Conservation (phyloP, 1,140 invertebrate genomes). For the Drosophila sp. region DNA sequence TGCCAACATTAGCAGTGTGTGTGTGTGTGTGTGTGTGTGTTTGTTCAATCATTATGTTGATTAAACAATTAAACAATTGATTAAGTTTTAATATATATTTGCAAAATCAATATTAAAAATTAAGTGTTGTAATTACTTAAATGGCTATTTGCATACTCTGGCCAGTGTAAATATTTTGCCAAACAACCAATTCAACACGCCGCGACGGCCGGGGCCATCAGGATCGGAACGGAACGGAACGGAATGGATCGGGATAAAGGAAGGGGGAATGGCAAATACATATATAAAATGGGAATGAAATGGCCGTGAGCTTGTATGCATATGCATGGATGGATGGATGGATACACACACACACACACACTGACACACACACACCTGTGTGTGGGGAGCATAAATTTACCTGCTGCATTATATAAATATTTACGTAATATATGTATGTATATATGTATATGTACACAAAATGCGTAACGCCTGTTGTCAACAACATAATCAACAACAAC, state of each 20-base stretch:
- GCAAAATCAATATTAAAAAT: constrained; percentile 80
- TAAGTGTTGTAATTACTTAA: constrained; percentile 79
- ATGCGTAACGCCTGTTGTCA: constrained; percentile 82
- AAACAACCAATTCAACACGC: constrained; percentile 65
- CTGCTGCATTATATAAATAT: constrained; percentile 82
- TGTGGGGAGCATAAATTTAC: constrained; percentile 57
- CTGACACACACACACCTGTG: constrained; percentile 1
- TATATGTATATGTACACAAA: constrained; percentile 42
- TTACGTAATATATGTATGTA: constrained; percentile 67
- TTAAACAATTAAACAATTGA: constrained; percentile 70
- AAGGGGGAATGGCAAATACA: background rate
- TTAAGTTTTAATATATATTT: constrained; percentile 77
- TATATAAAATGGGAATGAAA: constrained; percentile 18
- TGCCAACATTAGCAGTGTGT: background rate
- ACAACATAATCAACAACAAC: constrained; percentile 77
- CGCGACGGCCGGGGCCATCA: background rate
- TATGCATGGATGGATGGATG: constrained; percentile 32
- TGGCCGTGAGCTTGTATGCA: constrained; percentile 65
- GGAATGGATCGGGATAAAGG: background rate
- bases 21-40: constrained; percentile 15
- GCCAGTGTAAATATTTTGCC: constrained; percentile 74
- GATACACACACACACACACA: constrained; percentile 3
- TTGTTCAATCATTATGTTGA: constrained; percentile 36
- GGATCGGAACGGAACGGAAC: constrained; percentile 1
- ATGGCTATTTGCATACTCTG: constrained; percentile 70